These are phyloP conservation scores for Temnothorax rugatulus DNA, from an alignment of 2,888 invertebrate species.

Conservation along the genomic window DNA sequence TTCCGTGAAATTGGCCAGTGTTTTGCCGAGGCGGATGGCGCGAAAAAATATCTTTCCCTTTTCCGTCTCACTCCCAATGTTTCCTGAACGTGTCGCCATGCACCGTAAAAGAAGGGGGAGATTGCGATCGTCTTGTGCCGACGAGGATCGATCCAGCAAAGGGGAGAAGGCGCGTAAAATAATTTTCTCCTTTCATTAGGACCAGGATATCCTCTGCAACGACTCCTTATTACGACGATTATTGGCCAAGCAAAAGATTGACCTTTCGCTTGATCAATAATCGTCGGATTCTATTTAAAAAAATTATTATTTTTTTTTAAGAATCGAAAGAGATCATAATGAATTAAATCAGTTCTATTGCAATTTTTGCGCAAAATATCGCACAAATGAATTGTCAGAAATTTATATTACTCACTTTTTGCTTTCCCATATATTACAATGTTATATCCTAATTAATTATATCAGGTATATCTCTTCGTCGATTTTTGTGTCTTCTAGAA, in stretches of 20 bases:
- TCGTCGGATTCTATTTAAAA: background rate
- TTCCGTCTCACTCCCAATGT: conserved; percentile 48
- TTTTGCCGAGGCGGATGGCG: conserved; percentile 54
- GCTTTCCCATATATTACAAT: background rate
- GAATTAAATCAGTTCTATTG: background rate
- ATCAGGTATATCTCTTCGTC: background rate
- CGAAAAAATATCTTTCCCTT: conserved; percentile 59
- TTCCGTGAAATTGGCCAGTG: conserved; percentile 65
- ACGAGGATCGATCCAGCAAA: conserved; percentile 23
- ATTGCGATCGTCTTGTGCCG: conserved; percentile 50
- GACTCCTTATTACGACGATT: background rate
- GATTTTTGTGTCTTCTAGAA: background rate
- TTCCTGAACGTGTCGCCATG: conserved; percentile 46
- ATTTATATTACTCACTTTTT: background rate
- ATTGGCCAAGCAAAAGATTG: conserved; percentile 14
- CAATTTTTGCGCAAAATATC: background rate
- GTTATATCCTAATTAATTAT: conserved; percentile 2
- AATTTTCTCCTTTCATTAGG: conserved; percentile 35
- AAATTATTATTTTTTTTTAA: no score
- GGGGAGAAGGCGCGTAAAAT: conserved; percentile 14
- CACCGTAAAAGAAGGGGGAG: conserved; percentile 50
- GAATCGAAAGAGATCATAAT: background rate
- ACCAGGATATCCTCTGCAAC: background rate
- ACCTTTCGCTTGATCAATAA: background rate
- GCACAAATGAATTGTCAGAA: background rate